Percentiles rank a stretch among this genome's conserved stretches.
Evolutionary conservation across 2,797 vertebrate genomes (phyloP).

Genomic region (Aselliscus stoliczkanus): DNA sequence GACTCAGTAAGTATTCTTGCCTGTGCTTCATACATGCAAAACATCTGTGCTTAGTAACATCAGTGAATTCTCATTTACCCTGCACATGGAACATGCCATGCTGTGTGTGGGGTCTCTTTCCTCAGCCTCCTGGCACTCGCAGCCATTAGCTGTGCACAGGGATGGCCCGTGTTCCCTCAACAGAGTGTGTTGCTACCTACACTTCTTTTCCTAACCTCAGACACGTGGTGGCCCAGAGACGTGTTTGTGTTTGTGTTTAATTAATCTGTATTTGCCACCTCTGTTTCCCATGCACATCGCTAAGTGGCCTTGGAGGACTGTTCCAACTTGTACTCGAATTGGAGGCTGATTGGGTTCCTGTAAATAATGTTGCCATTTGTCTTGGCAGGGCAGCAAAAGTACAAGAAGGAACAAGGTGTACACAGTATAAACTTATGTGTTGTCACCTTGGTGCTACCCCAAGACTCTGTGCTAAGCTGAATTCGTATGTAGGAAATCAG

Average conservation of each 20-base stretch:
- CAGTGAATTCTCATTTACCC: not conserved
- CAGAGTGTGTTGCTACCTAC: not conserved
- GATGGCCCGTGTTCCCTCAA: not conserved
- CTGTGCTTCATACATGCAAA: not conserved
- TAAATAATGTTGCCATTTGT: not conserved
- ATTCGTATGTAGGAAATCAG: not conserved
- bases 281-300: not conserved
- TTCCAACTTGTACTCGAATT: not conserved
- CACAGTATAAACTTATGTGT: not conserved
- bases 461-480: not conserved
- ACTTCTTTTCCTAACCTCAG: not conserved
- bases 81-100: not conserved
- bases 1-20: not conserved
- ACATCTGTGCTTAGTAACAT: not conserved
- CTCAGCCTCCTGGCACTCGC: not conserved
- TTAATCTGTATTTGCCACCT: conserved; percentile 1
- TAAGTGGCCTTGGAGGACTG: not conserved
- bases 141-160: not conserved
- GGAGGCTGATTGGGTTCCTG: not conserved
- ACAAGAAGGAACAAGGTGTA: not conserved
- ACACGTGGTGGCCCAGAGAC: not conserved
- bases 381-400: not conserved
- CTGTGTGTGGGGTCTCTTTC: not conserved
- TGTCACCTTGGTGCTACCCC: not conserved
- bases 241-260: conserved; percentile 11